Conservation (phyloP, 2,888 invertebrate genomes). For the Nesidiocoris tenuis region DNA sequence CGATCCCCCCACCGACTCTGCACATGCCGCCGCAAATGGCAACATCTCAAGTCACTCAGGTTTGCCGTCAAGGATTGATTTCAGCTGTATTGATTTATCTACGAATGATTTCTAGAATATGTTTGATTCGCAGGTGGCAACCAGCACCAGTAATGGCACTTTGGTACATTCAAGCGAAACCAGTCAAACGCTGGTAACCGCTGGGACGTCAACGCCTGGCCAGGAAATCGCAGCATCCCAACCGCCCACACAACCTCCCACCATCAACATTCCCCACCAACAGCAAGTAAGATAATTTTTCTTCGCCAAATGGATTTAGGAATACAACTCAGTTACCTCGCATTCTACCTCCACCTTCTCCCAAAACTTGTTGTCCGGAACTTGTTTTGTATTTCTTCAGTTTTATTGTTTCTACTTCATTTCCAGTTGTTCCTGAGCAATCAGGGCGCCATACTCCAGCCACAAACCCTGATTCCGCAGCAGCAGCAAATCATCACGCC, state of each 20-base stretch:
- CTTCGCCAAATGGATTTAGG: too few relatives aligned
- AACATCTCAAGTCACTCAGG: conserved; percentile 10
- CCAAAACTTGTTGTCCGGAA: too few relatives aligned
- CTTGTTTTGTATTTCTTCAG: too few relatives aligned
- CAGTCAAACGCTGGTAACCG: conserved; percentile 23
- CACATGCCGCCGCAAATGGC: conserved; percentile 43
- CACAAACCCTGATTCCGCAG: conserved; percentile 53
- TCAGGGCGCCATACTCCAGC: conserved; percentile 56
- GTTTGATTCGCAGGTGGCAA: conserved; percentile 4
- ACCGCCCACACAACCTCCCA: conserved; percentile 14
- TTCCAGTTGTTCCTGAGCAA: conserved; percentile 55
- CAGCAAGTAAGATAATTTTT: conserved; percentile 20
- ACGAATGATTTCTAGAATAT: not conserved
- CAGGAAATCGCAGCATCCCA: conserved; percentile 28
- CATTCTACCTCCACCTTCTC: too few relatives aligned
- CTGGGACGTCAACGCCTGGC: not conserved
- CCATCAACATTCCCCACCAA: conserved; percentile 22
- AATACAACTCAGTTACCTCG: too few relatives aligned
- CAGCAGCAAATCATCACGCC: conserved; percentile 43
- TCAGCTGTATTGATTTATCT: not conserved
- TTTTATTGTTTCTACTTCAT: too few relatives aligned
- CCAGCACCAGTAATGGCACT: conserved; percentile 25
- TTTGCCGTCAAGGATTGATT: not conserved
- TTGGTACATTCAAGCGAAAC: conserved; percentile 4
- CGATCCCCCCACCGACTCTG: conserved; percentile 51